These are phyloP conservation scores for Coracias cyanogaster DNA, from an alignment of 2,797 vertebrate species.

Conservation along the genomic window DNA sequence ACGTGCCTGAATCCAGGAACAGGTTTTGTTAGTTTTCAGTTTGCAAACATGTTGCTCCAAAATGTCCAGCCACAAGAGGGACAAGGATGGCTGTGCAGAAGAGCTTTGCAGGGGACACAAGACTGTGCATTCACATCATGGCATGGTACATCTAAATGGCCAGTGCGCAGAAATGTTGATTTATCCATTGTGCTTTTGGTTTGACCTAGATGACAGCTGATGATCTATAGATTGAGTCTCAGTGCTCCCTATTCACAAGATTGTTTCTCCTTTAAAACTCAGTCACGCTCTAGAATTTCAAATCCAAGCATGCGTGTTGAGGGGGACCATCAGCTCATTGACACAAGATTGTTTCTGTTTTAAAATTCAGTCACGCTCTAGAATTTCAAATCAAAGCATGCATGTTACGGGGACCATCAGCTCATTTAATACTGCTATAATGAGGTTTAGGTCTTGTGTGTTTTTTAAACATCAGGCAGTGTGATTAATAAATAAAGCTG, in stretches of 20 bases:
- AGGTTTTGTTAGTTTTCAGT: not conserved
- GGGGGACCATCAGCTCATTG: not conserved
- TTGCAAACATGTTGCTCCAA: not conserved
- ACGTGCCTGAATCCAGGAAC: not conserved
- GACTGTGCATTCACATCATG: not conserved
- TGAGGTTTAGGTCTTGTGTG: not conserved
- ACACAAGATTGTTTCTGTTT: not conserved
- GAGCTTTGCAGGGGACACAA: not conserved
- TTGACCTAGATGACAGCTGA: not conserved
- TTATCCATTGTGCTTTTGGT: not conserved
- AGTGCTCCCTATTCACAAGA: not conserved
- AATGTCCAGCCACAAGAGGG: not conserved
- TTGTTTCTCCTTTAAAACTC: not conserved
- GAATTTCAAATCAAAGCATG: constrained; percentile 14
- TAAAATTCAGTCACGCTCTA: not conserved
- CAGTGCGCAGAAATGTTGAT: not conserved
- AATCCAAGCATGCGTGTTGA: not conserved
- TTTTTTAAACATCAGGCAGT: constrained; percentile 27
- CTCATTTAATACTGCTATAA: not conserved
- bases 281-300: not conserved
- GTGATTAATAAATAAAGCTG: not conserved
- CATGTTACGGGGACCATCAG: not conserved
- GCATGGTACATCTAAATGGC: not conserved
- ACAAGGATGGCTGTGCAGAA: not conserved
- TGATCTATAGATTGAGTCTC: not conserved